phyloP scores from a whole-genome alignment of 2,888 invertebrate genomes.

The Penaeus monodon region DNA sequence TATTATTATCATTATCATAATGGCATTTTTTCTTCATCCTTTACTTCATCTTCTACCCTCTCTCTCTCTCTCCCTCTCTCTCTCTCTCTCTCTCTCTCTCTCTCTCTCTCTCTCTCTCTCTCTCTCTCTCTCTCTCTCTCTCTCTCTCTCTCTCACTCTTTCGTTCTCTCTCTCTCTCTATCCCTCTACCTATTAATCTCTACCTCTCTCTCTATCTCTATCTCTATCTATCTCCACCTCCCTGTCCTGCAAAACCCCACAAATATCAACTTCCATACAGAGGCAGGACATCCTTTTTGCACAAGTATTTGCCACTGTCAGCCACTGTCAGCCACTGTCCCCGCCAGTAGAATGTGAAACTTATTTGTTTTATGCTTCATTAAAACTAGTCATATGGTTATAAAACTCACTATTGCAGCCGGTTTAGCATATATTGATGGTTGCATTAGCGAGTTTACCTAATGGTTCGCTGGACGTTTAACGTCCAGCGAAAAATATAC shows the following conservation, averaged over 20 bases:
- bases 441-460: no score
- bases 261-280: not conserved
- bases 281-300: not conserved
- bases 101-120: no score
- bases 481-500: no score
- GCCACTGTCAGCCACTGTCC: not conserved
- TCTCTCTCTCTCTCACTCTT: not conserved
- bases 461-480: no score
- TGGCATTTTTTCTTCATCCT: no score
- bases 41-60: no score
- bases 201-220: not conserved
- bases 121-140: no score
- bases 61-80: no score
- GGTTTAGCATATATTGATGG: not conserved
- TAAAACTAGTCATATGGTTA: conserved; percentile 27
- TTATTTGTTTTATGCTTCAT: conserved; percentile 23
- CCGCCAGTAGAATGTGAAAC: not conserved
- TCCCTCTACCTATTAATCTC: not conserved
- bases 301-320: not conserved
- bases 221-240: not conserved
- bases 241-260: not conserved
- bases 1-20: no score
- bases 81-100: no score
- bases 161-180: not conserved
- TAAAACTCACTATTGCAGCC: conserved; percentile 5